Evolutionary conservation across 2,888 invertebrate species (phyloP).

Genomic region (Camponotus fellah): DNA sequence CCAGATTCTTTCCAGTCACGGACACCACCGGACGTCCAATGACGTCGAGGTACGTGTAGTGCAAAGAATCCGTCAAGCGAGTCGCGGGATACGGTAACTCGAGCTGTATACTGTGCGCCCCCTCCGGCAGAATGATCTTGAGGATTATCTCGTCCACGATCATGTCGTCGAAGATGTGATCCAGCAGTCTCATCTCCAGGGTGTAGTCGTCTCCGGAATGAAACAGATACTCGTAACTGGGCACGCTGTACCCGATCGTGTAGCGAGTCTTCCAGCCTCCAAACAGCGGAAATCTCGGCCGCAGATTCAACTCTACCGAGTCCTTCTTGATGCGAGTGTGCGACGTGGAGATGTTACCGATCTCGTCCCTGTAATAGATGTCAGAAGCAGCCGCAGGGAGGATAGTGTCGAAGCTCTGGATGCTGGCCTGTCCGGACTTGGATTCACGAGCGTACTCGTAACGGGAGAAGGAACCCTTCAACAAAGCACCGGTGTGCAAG

Average conservation of each 20-base stretch:
- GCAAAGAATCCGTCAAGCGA: constrained; percentile 91
- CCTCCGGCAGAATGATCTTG: constrained; percentile 97
- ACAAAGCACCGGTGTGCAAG: constrained; percentile 95
- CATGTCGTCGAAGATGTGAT: constrained; percentile 99
- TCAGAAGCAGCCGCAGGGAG: constrained; percentile 96
- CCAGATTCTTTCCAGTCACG: constrained; percentile 94
- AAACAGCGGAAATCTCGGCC: constrained; percentile 98
- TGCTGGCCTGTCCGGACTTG: constrained; percentile 94
- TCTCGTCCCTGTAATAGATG: constrained; percentile 99
- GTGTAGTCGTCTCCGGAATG: constrained; percentile 93
- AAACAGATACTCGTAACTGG: constrained; percentile 98
- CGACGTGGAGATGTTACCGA: constrained; percentile 99
- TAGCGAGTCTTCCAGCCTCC: constrained; percentile 99
- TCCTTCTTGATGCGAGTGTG: constrained; percentile 95
- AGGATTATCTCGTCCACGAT: constrained; percentile 95
- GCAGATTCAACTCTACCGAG: constrained; percentile 97
- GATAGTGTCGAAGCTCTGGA: constrained; percentile 96
- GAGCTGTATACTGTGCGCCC: constrained; percentile 93
- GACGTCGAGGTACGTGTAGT: constrained; percentile 98
- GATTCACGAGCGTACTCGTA: constrained; percentile 98
- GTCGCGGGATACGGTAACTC: constrained; percentile 93
- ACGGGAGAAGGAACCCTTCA: constrained; percentile 98
- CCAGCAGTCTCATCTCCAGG: constrained; percentile 97
- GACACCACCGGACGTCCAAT: constrained; percentile 96
- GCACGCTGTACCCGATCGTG: constrained; percentile 98